phyloP scores from a whole-genome alignment of 2,797 vertebrate genomes.

The Pterois miles region DNA sequence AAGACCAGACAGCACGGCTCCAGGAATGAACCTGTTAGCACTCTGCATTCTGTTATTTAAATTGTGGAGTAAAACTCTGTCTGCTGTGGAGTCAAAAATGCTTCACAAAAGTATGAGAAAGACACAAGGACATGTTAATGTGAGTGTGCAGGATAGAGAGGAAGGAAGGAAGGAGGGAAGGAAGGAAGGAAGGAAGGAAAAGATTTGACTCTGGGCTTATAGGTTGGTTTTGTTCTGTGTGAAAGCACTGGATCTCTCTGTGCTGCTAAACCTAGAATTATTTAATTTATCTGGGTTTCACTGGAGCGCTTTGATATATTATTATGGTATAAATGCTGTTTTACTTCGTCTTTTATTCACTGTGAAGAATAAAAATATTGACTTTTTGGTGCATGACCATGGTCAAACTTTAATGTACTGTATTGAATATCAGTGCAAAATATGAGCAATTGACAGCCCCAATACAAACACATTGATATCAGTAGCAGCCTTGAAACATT shows the following conservation, averaged over 20 bases:
- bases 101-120: neutral
- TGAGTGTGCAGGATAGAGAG: neutral
- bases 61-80: constrained; percentile 6
- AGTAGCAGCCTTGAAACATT: constrained; percentile 44
- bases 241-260: constrained; percentile 5
- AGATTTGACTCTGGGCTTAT: neutral
- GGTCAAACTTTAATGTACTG: constrained; percentile 28
- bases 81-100: neutral
- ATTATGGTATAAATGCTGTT: constrained; percentile 25
- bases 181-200: neutral
- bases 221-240: constrained; percentile 5
- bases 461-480: constrained; percentile 38
- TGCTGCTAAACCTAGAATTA: constrained; percentile 4
- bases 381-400: constrained; percentile 20
- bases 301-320: constrained; percentile 10
- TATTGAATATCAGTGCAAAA: constrained; percentile 44
- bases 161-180: too few relatives aligned
- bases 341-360: constrained; percentile 11
- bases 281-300: constrained; percentile 33
- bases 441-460: constrained; percentile 31
- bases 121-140: neutral
- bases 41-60: constrained; percentile 34
- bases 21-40: constrained; percentile 44
- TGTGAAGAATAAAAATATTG: constrained; percentile 33
- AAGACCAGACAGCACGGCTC: constrained; percentile 57